Base-by-base conservation (phyloP, 2,888 invertebrate genomes). In the Steinernema scapterisci region DNA sequence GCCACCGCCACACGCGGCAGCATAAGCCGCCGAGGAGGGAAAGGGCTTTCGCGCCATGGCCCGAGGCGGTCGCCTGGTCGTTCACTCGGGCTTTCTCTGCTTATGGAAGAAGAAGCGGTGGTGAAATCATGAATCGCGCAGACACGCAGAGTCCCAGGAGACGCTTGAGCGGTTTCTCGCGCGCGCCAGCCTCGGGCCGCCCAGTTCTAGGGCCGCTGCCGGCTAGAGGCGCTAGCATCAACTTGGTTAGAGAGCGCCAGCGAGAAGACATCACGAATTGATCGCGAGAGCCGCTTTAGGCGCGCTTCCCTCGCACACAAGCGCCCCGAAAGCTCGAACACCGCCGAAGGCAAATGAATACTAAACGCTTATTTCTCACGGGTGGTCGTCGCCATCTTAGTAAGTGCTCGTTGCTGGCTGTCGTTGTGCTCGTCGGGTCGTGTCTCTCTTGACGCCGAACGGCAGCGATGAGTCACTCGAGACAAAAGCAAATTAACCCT, bases 111-210 rank as follows among this genome's bases (percentile, higher is more conserved):
- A 38, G 38, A 38, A 63, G 63, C 63, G 63, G 63, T 38, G 63
- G 63, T 63, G 63, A 63, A 63, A 63, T 63, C 63, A 63, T 63
- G 63, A 63, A 63, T 63, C 63, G 63, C 63, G 63, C 63, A 63
- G 63, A 63, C 63, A 63, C 63, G 31, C 63, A 63, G 63, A 63
- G 63, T 63, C 63, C 63, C 63, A 27, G 63, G 63, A 63, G 63
- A 63, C 63, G 63, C 63, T 63, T 63, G 63, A 63, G 63, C 63
- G 63, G 63, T 27, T 63, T 31, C 63, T 25, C 63, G 27, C 63
- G 63, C 31, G 63, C 63, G 63, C 63, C 31, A 63, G 63, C 63
- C 19, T 16, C 16, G 63, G 63, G 63, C 63, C 63, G 63, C 63
- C 63, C 63, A 63, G 63, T 63, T 63, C 31, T 31, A 63, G 31